Percentiles rank a stretch among this genome's conserved stretches.
Evolutionary conservation across 1,140 invertebrate species (phyloP).

Genomic region (Lutraria rhynchaena): DNA sequence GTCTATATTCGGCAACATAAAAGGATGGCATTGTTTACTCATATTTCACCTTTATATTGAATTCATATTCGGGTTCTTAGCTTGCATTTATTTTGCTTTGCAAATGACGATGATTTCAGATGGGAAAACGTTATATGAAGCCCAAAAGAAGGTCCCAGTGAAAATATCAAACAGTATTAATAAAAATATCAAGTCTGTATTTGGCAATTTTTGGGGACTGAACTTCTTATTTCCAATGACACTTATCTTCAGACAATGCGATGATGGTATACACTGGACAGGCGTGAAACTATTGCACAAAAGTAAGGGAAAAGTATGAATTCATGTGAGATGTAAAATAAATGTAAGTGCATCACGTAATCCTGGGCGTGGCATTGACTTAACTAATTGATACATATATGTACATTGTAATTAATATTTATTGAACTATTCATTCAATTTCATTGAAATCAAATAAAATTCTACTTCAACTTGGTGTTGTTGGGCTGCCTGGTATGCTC

Average conservation of each 20-base stretch:
- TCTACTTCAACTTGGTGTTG: too few species aligned
- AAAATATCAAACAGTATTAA: conserved; percentile 49
- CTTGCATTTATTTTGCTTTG: conserved; percentile 61
- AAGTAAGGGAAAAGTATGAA: conserved; percentile 17
- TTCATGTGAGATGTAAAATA: too few species aligned
- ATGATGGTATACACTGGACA: conserved; percentile 66
- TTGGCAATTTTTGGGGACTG: conserved; percentile 73
- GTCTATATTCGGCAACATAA: conserved; percentile 30
- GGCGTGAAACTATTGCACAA: conserved; percentile 62
- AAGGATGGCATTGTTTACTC: conserved; percentile 6
- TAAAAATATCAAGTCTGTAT: conserved; percentile 70
- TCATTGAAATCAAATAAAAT: too few species aligned
- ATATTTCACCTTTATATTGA: conserved; percentile 60
- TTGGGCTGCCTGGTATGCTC: too few species aligned
- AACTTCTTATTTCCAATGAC: conserved; percentile 74
- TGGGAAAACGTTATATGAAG: conserved; percentile 68
- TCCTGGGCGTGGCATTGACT: too few species aligned
- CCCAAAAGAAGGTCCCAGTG: conserved; percentile 57
- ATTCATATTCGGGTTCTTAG: conserved; percentile 58
- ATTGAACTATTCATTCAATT: too few species aligned
- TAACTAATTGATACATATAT: too few species aligned
- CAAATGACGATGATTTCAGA: conserved; percentile 60
- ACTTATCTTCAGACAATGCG: conserved; percentile 69
- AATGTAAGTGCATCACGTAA: too few species aligned
- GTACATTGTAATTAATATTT: too few species aligned